These are phyloP conservation scores for Amblyjoppa fuscipennis DNA, from an alignment of 2,888 invertebrate genomes.

Conservation along the genomic window DNA sequence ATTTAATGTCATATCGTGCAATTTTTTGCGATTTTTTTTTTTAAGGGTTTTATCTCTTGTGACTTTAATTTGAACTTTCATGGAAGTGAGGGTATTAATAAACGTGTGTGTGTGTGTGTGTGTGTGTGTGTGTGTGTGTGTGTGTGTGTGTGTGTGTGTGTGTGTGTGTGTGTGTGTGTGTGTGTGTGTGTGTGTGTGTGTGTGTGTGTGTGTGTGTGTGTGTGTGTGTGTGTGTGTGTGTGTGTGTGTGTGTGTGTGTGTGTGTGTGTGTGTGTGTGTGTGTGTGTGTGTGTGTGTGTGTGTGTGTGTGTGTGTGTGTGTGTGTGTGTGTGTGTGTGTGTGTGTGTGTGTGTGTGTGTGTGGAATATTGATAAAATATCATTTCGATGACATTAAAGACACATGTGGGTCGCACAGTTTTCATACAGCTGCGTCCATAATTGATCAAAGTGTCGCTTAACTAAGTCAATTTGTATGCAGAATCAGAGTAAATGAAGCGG, in stretches of 20 bases:
- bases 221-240: neutral
- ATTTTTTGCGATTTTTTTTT: neutral
- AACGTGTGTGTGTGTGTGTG: neutral
- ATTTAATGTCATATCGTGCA: neutral
- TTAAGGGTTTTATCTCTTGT: neutral
- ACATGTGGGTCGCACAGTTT: neutral
- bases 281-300: neutral
- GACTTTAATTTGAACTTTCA: neutral
- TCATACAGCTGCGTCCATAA: neutral
- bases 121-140: neutral
- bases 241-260: neutral
- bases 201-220: neutral
- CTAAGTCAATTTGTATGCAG: conserved; percentile 3
- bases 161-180: neutral
- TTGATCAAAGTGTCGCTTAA: neutral
- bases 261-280: neutral
- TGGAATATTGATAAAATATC: conserved; percentile 4
- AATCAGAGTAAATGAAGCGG: conserved; percentile 6
- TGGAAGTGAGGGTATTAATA: neutral
- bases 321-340: neutral
- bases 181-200: neutral
- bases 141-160: neutral
- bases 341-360: neutral
- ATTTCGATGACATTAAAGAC: neutral
- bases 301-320: neutral